Base-by-base conservation (phyloP, 2,113 vertebrate genomes). In the Erpornis zantholeuca region DNA sequence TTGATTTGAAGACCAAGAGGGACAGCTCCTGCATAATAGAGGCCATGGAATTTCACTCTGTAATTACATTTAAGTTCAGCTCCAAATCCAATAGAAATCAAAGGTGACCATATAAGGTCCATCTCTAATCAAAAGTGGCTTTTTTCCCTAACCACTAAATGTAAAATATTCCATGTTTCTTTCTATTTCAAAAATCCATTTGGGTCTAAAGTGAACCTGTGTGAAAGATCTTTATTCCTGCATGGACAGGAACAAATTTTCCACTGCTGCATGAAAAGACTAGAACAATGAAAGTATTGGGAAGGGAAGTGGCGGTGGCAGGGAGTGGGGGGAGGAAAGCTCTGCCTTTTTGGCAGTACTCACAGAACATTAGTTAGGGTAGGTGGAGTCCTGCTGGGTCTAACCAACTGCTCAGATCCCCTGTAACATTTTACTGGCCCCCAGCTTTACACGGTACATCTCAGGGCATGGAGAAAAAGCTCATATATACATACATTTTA, bases 351-450 rank as follows among this genome's bases (percentile, higher is more conserved):
- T 94, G 86, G 86, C 70, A 96, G 50, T 59, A 77, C n/a, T 91
- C 42, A 4, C 33, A 92, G 92, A 97, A 90, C 90, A 94, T 95
- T 94, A 94, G 81, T 96, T 88, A 86, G 81, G 76, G 83, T 78
- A 90, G 93, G 64, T 97, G 75, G 96, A 94, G 72, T 92, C 81
- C 88, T 97, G 96, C 64, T 92, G 69, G 85, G 63, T 90, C 88
- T 93, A 90, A 97, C 72, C 93, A 97, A 97, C 78, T 92, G 77
- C 52, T 98, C 56, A 91, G 81, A 60, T 92, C 59, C 61, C 91
- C 86, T 10, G 11, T 66, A 76, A 95, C 33, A 80, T 91, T 96
- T 82, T 71, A 75, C 66, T 92, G 84, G 92, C 82, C 86, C 47
- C 76, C 45, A 69, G 73, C 36, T 96, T 93, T 73, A 93, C 28